phyloP scores from a whole-genome alignment of 2,888 invertebrate species.

The Polylopha cassiicola region DNA sequence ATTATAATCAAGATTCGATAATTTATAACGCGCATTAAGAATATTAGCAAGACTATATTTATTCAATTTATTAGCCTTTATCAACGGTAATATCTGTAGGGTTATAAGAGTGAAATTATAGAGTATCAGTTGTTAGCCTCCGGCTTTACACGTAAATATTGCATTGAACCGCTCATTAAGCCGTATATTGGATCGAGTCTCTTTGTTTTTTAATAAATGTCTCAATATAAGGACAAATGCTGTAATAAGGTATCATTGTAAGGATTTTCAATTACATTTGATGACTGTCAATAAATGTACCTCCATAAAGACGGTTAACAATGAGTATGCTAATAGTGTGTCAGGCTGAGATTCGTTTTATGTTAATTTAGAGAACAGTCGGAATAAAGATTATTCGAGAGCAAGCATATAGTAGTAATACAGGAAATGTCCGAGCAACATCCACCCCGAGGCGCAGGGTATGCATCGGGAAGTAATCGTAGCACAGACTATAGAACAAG shows the following conservation, averaged over 20 bases:
- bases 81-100: slow-evolving; percentile 15
- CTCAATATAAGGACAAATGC: slow-evolving; percentile 1
- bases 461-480: slow-evolving; percentile 65
- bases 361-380: slow-evolving; percentile 62
- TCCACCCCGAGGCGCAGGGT: slow-evolving; percentile 63
- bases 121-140: slow-evolving; percentile 15
- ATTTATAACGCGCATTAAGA: no score
- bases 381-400: slow-evolving; percentile 55
- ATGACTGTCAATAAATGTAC: slow-evolving; percentile 35
- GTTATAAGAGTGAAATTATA: slow-evolving; percentile 19
- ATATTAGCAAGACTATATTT: slow-evolving; percentile 11
- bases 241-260: slow-evolving; percentile 20
- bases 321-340: slow-evolving; percentile 25
- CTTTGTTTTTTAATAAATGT: slow-evolving; percentile 4
- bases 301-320: slow-evolving; percentile 31
- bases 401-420: slow-evolving; percentile 58
- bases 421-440: slow-evolving; percentile 68
- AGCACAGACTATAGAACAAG: slow-evolving; percentile 62
- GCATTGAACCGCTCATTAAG: slow-evolving; percentile 15
- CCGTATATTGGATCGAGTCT: slow-evolving; percentile 8
- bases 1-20: no score
- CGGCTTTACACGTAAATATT: slow-evolving; percentile 16
- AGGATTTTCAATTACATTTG: slow-evolving; percentile 45
- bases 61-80: slow-evolving; percentile 17
- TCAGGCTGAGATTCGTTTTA: slow-evolving; percentile 59